Base-by-base conservation (phyloP, 2,888 invertebrate species). In the Minunthozetes semirufus region DNA sequence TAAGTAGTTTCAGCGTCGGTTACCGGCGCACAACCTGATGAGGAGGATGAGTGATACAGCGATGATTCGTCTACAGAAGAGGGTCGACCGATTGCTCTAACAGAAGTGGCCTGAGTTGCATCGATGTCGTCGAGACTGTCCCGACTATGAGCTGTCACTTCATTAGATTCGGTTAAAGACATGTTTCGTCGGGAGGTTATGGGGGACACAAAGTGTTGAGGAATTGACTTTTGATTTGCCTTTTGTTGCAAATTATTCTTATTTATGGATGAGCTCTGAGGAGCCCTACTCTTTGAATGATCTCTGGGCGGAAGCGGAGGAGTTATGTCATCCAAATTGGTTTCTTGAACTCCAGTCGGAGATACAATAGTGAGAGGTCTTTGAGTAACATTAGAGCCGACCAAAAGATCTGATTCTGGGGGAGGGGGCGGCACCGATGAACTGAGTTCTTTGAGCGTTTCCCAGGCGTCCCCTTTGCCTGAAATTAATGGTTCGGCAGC, bases 41-140 rank as follows among this genome's bases (percentile, higher is more conserved):
- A 92, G 74, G 91, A 90, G 78, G 91, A 88, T 0, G 91, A 91
- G 80, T 90, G 89, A 73, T 91, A 91, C 13, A 91, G 84, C 0
- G 91, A 91, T 80, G 90, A 91, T 33, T 91, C 87, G 82, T 92
- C 92, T 81, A 92, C 91, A 0, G 91, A 91, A 2, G 91, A 92
- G 8, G 91, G 71, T 71, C 76, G 76, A 22, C 71, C 75, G 17
- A 75, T 46, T 2, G 8, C 42, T 38, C 25, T 38, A 1, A 11
- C 22, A 42, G 68, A 68, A 9, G 68, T 68, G 22, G 68, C 27
- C n/a, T 72, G 72, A 33, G 72, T 42, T 27, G 17, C 17, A 9
- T 27, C 29, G 8, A 75, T 50, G 29, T 75, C 59, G n/a, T 75
- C 71, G 17, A 75, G 29, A 75, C 75, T 75, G 38, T 75, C 75